Percentiles rank a stretch among this genome's conserved stretches.
phyloP scores from a whole-genome alignment of 2,113 vertebrate genomes.

The Erinaceus europaeus region DNA sequence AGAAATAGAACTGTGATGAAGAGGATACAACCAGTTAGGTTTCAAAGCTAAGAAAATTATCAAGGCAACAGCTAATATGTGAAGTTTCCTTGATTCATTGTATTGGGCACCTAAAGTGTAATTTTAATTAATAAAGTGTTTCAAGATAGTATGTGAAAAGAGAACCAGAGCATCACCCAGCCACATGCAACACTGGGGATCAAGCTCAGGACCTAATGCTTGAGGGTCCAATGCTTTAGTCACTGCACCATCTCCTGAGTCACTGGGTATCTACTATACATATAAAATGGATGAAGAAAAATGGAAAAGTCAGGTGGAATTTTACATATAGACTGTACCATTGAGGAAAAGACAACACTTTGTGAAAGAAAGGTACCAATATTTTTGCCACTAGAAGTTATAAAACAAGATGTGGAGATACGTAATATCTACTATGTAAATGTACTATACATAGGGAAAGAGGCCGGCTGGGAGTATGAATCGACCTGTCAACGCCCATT shows the following conservation, averaged over 20 bases:
- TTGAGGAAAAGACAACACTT: not conserved
- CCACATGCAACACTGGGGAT: too few relatives aligned
- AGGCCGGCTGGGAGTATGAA: too few relatives aligned
- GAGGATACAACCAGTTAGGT: not conserved
- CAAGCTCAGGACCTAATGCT: too few relatives aligned
- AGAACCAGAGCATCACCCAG: too few relatives aligned
- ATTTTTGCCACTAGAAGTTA: not conserved
- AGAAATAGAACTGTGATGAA: slow-evolving; percentile 8
- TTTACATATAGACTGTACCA: not conserved
- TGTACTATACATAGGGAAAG: not conserved
- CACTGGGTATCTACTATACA: not conserved
- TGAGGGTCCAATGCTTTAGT: too few relatives aligned
- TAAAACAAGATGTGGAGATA: not conserved
- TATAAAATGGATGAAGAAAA: not conserved
- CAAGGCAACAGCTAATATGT: slow-evolving; percentile 4
- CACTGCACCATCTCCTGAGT: too few relatives aligned
- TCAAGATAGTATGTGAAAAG: too few relatives aligned
- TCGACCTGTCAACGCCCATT: too few relatives aligned
- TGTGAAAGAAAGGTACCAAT: not conserved
- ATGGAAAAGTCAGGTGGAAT: not conserved
- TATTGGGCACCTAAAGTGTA: not conserved
- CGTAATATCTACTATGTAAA: not conserved
- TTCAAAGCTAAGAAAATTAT: slow-evolving; percentile 14
- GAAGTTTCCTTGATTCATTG: not conserved
- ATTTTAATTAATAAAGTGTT: not conserved